A percentile compares a stretch with the other conserved stretches of the same genome.
phyloP scores from a whole-genome alignment of 2,888 invertebrate genomes.

The Pyralis farinalis region DNA sequence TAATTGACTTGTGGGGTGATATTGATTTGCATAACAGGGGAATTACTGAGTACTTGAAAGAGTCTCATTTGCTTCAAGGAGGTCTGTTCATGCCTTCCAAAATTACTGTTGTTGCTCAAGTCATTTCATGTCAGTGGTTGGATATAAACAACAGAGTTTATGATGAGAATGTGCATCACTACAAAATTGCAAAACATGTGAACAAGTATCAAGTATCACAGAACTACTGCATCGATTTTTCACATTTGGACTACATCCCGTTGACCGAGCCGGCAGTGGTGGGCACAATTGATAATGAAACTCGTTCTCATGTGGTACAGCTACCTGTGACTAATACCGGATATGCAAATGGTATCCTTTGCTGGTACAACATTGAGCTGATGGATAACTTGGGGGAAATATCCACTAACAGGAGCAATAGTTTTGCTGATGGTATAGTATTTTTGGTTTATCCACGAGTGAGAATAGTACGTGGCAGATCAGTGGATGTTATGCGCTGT shows the following conservation, averaged over 20 bases:
- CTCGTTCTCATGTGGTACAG: slow-evolving; percentile 30
- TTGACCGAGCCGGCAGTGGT: slow-evolving; percentile 51
- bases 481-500: slow-evolving; percentile 44
- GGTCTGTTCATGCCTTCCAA: slow-evolving; percentile 77
- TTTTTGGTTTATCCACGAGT: slow-evolving; percentile 60
- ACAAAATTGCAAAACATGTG: slow-evolving; percentile 75
- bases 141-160: slow-evolving; percentile 78
- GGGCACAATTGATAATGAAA: slow-evolving; percentile 31
- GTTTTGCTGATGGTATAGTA: slow-evolving; percentile 70
- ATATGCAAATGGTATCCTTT: slow-evolving; percentile 69
- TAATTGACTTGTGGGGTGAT: slow-evolving; percentile 80
- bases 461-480: slow-evolving; percentile 36
- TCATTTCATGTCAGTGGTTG: slow-evolving; percentile 83
- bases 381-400: slow-evolving; percentile 53
- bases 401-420: slow-evolving; percentile 58
- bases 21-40: slow-evolving; percentile 57
- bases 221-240: slow-evolving; percentile 72
- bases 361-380: slow-evolving; percentile 77
- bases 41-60: slow-evolving; percentile 41
- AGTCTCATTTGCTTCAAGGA: slow-evolving; percentile 51
- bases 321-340: slow-evolving; percentile 55
- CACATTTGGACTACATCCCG: slow-evolving; percentile 54
- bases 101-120: slow-evolving; percentile 74
- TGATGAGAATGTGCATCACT: slow-evolving; percentile 77
- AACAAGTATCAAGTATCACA: slow-evolving; percentile 82